Conservation (phyloP, 1,140 invertebrate species). For the Drosophila setifemur region DNA sequence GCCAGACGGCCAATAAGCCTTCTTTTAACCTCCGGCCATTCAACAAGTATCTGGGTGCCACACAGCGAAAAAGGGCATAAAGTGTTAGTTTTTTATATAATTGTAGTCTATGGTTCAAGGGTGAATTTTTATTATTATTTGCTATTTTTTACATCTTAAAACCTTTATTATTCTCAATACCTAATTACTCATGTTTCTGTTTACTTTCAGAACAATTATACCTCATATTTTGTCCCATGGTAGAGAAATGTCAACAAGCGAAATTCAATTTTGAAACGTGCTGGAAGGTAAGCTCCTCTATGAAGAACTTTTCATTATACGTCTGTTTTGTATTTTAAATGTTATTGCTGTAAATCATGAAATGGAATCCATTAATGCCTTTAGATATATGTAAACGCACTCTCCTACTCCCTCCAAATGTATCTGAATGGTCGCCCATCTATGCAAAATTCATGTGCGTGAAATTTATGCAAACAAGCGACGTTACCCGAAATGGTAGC, state of each 20-base stretch:
- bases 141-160: too few species aligned
- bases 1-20: neutral
- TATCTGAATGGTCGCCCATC: neutral
- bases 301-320: conserved; percentile 7
- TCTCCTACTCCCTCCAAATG: neutral
- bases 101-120: too few species aligned
- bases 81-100: too few species aligned
- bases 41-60: conserved; percentile 17
- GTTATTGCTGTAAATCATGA: conserved; percentile 31
- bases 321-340: conserved; percentile 13
- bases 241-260: neutral
- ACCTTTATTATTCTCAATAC: neutral
- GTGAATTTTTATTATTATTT: too few species aligned
- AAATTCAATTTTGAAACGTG: neutral
- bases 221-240: conserved; percentile 36
- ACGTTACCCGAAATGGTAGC: conserved; percentile 16
- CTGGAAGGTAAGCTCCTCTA: conserved; percentile 2
- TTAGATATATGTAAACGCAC: neutral
- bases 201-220: conserved; percentile 25
- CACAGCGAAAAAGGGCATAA: too few species aligned
- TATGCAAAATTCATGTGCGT: conserved; percentile 39
- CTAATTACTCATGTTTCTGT: neutral
- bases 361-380: conserved; percentile 27
- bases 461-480: conserved; percentile 33
- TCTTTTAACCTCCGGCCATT: neutral